Evolutionary conservation across 2,113 vertebrate species (phyloP).

Genomic region (Brienomyrus brachyistius): DNA sequence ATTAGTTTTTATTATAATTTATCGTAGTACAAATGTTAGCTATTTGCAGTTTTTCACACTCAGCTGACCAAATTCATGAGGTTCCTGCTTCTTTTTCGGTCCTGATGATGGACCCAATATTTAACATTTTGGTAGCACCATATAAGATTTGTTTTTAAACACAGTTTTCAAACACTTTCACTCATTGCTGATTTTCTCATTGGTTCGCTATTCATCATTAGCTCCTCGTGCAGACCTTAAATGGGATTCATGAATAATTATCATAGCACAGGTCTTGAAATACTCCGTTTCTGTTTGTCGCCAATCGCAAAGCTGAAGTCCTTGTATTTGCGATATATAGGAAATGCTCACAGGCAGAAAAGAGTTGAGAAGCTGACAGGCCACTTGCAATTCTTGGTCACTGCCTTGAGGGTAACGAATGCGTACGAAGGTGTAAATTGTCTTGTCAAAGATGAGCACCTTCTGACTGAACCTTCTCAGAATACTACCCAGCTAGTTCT

Average conservation of each 20-base stretch:
- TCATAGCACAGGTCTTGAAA: neutral
- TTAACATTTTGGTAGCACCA: neutral
- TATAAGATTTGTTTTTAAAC: neutral
- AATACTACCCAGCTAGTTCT: neutral
- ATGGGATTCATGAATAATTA: neutral
- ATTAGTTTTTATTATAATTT: neutral
- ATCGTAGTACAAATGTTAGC: neutral
- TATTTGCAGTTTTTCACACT: neutral
- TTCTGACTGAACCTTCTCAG: neutral
- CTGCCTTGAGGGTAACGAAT: neutral
- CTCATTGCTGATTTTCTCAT: neutral
- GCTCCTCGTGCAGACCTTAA: neutral
- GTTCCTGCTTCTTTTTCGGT: neutral
- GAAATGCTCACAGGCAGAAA: neutral
- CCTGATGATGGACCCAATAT: neutral
- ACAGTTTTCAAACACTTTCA: neutral
- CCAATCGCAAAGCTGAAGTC: neutral
- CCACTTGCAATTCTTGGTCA: slow-evolving; percentile 46
- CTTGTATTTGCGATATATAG: too few relatives aligned
- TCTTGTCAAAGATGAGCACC: neutral
- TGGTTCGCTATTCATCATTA: neutral
- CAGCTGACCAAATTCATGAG: neutral
- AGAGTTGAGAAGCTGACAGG: slow-evolving; percentile 31
- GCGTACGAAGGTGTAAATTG: neutral
- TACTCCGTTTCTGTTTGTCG: neutral